phyloP scores from a whole-genome alignment of 2,113 vertebrate genomes.

The Xiphorhynchus elegans region DNA sequence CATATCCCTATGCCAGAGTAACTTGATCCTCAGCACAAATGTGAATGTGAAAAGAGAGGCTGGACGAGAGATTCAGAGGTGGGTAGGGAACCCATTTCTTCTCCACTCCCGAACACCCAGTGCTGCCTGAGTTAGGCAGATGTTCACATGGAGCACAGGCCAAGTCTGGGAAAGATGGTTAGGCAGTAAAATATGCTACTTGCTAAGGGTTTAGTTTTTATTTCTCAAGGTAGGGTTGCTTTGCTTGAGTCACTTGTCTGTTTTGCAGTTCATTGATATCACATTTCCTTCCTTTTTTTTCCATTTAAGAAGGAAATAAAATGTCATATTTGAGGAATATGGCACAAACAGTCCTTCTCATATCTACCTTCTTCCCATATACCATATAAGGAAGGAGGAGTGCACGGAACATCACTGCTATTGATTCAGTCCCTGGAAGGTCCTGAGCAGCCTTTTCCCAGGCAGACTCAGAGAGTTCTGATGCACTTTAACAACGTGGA shows the following conservation, averaged over 20 bases:
- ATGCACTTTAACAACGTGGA: background rate
- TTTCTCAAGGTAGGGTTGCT: background rate
- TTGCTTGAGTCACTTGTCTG: background rate
- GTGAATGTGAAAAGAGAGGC: background rate
- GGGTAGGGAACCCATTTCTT: background rate
- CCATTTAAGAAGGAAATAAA: background rate
- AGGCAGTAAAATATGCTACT: background rate
- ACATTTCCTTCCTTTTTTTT: background rate
- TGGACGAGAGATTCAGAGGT: background rate
- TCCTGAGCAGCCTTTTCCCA: background rate
- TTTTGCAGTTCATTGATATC: background rate
- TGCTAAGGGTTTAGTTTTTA: background rate
- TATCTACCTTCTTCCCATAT: background rate
- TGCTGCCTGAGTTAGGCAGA: background rate
- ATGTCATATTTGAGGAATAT: background rate
- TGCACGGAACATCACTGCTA: background rate
- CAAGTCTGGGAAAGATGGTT: background rate
- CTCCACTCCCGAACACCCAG: background rate
- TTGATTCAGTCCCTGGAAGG: background rate
- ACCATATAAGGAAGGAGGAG: background rate
- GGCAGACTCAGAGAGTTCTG: rapidly evolving
- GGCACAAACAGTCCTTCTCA: background rate
- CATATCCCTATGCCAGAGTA: background rate
- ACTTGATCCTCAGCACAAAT: background rate
- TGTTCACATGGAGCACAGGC: background rate